Base-by-base conservation (phyloP, 2,888 invertebrate species). In the Neoscelio sp. region DNA sequence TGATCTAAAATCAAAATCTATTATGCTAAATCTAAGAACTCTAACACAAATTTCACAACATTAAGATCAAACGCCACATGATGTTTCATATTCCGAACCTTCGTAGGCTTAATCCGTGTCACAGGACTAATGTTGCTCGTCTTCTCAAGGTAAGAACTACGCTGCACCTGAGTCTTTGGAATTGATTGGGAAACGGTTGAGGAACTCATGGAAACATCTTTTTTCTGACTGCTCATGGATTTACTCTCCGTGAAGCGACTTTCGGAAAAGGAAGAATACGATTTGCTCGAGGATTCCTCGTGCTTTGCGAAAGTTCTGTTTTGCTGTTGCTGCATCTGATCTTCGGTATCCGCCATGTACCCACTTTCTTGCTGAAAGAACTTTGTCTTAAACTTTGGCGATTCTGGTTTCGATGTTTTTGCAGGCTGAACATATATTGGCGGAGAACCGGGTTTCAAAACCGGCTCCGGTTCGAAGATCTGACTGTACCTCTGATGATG, bases 271-370 rank as follows among this genome's bases (percentile, higher is more conserved):
- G 87, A 86, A 2, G 87, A 87, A 13, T 83, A 83, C 0, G 88
- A 87, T 76, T 81, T 84, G 20, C 80, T 80, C 0, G 86, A 86
- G 2, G 84, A 77, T 65, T 81, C 86, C n/a, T 89, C 88, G 28
- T 86, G 85, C 54, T 89, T 89, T 0, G 84, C 85, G 33, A 87
- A 85, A 50, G 70, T 85, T 74, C 81, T 86, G 40, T 87, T 86
- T 73, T 62, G 70, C 18, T 56, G 56, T 33, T 33, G n/a, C 15
- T 76, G 76, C 76, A 76, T 76, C 28, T 92, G 91, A 1, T 93
- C 93, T 82, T 94, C 94, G 0, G 94, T 94, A 84, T 95, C 95
- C 1, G 95, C 95, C 90, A 94, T 93, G 84, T 95, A 95, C 7
- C 95, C 95, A 83, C 93, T 93, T 73, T 93, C 93, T 75, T 89